Conservation (phyloP, 2,113 vertebrate species). For the Vicugna pacos region DNA sequence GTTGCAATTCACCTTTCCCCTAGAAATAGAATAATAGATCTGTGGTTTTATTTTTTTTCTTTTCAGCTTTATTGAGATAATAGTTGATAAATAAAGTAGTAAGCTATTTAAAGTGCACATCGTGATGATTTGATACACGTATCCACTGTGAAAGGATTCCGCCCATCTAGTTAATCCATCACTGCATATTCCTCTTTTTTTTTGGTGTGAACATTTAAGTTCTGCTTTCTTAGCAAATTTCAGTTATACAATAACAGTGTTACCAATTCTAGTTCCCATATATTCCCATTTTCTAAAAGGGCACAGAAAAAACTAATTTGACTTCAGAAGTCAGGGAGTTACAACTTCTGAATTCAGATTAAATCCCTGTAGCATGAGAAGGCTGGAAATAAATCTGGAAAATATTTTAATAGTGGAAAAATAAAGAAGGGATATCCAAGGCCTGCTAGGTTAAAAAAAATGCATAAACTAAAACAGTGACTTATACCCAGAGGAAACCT, state of each 20-base stretch:
- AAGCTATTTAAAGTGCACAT: background rate
- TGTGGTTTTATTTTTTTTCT: background rate
- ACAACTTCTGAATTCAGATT: constrained; percentile 23
- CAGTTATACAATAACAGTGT: background rate
- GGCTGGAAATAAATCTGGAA: background rate
- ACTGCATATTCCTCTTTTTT: background rate
- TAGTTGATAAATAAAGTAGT: background rate
- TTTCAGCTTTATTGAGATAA: background rate
- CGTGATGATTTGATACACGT: background rate
- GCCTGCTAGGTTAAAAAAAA: constrained; percentile 2
- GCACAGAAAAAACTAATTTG: background rate
- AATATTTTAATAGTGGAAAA: background rate
- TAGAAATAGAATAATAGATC: constrained; percentile 33
- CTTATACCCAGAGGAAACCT: background rate
- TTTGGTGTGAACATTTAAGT: background rate
- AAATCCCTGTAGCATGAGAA: constrained; percentile 5
- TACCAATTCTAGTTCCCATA: background rate
- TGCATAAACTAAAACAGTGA: background rate
- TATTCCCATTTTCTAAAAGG: constrained; percentile 36
- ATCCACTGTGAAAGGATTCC: background rate
- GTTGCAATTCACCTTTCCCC: background rate
- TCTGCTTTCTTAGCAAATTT: background rate
- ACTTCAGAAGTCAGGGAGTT: background rate
- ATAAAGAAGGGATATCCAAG: background rate
- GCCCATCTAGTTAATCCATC: background rate